A percentile compares a stretch with the other conserved stretches of the same genome.
Conservation (phyloP, 1,140 invertebrate species). For the Linepithema humile region DNA sequence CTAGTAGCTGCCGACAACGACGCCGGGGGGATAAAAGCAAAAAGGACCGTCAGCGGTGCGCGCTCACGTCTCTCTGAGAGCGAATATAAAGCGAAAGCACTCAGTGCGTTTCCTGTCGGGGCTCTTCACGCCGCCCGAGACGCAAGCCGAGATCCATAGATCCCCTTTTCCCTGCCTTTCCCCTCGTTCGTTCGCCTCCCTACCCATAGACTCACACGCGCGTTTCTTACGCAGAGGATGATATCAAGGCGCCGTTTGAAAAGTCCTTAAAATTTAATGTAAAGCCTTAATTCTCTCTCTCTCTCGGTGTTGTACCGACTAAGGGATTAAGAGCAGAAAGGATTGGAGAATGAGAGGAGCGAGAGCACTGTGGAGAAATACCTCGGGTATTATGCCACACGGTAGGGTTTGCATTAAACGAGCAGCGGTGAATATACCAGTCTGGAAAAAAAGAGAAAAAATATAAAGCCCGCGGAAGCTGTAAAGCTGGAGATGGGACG, state of each 20-base stretch:
- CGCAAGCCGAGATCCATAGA: slow-evolving; percentile 35
- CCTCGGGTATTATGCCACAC: slow-evolving; percentile 58
- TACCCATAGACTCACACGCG: neutral
- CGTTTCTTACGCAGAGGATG: slow-evolving; percentile 2
- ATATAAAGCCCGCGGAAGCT: slow-evolving; percentile 55
- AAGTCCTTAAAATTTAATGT: slow-evolving; percentile 71
- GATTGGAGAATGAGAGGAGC: slow-evolving; percentile 8
- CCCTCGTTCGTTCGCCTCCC: neutral
- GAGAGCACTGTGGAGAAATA: slow-evolving; percentile 40
- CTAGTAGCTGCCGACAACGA: slow-evolving; percentile 21
- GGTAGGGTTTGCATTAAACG: slow-evolving; percentile 68
- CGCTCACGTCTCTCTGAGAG: slow-evolving; percentile 9
- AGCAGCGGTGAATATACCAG: slow-evolving; percentile 63
- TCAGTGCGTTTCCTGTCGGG: slow-evolving; percentile 66
- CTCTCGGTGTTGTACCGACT: slow-evolving; percentile 60
- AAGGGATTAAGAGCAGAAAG: slow-evolving; percentile 56
- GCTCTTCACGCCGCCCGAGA: slow-evolving; percentile 34
- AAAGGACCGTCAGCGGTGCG: slow-evolving; percentile 55
- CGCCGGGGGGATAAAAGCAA: slow-evolving; percentile 42
- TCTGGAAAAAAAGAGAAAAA: slow-evolving; percentile 52
- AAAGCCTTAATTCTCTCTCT: slow-evolving; percentile 64
- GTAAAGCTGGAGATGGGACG: slow-evolving; percentile 67
- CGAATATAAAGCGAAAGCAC: slow-evolving; percentile 66
- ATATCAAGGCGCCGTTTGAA: slow-evolving; percentile 62
- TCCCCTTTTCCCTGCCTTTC: neutral